Conservation (phyloP, 2,888 invertebrate genomes). For the Phengaris alcon region DNA sequence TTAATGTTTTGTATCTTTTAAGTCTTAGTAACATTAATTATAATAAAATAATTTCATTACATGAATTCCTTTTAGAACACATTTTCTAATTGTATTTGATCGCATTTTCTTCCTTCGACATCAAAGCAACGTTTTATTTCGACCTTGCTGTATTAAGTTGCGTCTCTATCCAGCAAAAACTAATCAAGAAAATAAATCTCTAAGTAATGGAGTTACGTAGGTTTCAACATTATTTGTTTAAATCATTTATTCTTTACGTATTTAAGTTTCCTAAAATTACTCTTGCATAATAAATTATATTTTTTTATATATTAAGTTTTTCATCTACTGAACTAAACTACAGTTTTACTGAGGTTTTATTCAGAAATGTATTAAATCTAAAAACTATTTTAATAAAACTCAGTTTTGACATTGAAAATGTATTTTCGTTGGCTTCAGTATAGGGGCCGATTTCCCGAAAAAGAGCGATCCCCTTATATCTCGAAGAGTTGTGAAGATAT, state of each 20-base stretch:
- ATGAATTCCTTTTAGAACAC: background rate
- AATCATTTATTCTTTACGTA: background rate
- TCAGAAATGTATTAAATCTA: no score
- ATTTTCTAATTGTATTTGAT: slow-evolving; percentile 17
- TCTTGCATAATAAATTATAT: background rate
- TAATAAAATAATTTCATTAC: background rate
- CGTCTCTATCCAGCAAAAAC: background rate
- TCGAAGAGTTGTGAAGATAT: no score
- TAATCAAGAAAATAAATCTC: slow-evolving; percentile 12
- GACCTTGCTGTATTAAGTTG: background rate
- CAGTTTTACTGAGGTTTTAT: no score
- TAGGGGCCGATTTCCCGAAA: no score
- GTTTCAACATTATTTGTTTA: background rate
- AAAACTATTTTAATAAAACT: no score
- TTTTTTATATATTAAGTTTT: no score
- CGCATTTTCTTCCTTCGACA: slow-evolving; percentile 11
- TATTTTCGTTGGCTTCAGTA: no score
- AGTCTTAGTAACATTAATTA: no score
- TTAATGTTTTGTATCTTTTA: no score
- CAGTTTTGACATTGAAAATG: no score
- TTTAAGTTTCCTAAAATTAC: background rate
- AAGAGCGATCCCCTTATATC: no score
- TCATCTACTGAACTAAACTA: no score
- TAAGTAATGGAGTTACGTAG: background rate
- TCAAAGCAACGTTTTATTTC: slow-evolving; percentile 3